Evolutionary conservation across 1,140 invertebrate species (phyloP), one percentile per base, ranked within the genome.

Genomic region (Saccostrea cuccullata): DNA sequence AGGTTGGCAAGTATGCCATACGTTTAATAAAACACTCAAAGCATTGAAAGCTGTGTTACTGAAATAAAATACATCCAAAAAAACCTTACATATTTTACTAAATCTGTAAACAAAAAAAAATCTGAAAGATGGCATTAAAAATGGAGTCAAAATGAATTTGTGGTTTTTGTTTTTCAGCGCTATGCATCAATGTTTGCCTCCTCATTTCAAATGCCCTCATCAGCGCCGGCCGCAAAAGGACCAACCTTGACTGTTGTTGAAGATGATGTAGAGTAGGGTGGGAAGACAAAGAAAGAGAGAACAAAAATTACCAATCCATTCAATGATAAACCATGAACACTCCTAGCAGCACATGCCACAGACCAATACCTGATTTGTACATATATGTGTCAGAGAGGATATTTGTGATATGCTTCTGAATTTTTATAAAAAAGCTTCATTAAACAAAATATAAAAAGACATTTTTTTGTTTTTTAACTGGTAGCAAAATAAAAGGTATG

Each of bases 141-240:
- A n/a, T n/a, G n/a, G n/a, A n/a, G n/a, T n/a, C n/a, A 60, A 60
- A 60, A 0, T 20, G 20, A 20, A 60, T 20, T 20, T 20, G 20
- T 60, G 58, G 15, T 60, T 73, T 73, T 73, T 73, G 13, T 73
- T 26, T 36, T 73, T 73, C 26, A 73, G 70, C 70, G 70, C 9
- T 73, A 73, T 73, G 70, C 70, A 26, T 73, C 70, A 9, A 73
- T 73, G 70, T 73, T 73, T 73, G 70, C 70, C 9, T 73, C 70
- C 26, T 73, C 70, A 73, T 26, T 73, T n/a, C 12, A n/a, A 23
- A 73, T 73, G 26, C 70, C 70, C 3, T 83, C 40, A 47, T 5
- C 82, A 55, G 36, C 82, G 23, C 15, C 9, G 17, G 40, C 40
- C 36, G 40, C 40, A 8, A 56, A 56, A 55, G 40, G 82, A 30